A percentile compares a stretch with the other conserved stretches of the same genome.
phyloP scores from a whole-genome alignment of 2,797 vertebrate genomes.

The Anguilla obscura region DNA sequence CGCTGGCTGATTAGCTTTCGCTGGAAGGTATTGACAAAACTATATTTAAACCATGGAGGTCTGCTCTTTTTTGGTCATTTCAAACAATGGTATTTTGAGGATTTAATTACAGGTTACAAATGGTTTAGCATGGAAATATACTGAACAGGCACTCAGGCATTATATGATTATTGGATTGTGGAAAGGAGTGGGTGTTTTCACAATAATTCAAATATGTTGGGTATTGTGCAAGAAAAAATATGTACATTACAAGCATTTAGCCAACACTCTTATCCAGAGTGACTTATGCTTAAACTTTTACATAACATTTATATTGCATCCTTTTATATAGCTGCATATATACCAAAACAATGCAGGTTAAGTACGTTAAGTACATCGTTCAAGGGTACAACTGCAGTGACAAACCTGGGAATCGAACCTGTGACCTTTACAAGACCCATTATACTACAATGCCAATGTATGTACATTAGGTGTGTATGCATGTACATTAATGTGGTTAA shows the following conservation, averaged over 20 bases:
- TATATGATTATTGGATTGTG: neutral
- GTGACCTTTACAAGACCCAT: no score
- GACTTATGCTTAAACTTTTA: no score
- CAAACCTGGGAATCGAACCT: no score
- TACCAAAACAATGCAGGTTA: no score
- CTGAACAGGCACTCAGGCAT: neutral
- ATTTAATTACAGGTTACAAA: neutral
- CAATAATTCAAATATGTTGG: neutral
- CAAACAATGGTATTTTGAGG: neutral
- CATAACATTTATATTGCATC: no score
- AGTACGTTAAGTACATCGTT: no score
- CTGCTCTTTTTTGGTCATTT: neutral
- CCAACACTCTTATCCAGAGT: no score
- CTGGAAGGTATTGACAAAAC: neutral
- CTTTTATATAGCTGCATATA: no score
- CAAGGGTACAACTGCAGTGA: no score
- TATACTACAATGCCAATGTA: no score
- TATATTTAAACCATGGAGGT: neutral
- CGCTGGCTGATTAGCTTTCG: conserved; percentile 8
- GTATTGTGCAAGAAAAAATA: neutral
- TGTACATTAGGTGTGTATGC: no score
- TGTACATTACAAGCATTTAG: neutral
- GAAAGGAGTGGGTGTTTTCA: neutral
- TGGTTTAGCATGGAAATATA: neutral
- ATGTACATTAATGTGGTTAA: neutral